Base-by-base conservation (phyloP, 2,113 vertebrate genomes). In the Equus quagga region DNA sequence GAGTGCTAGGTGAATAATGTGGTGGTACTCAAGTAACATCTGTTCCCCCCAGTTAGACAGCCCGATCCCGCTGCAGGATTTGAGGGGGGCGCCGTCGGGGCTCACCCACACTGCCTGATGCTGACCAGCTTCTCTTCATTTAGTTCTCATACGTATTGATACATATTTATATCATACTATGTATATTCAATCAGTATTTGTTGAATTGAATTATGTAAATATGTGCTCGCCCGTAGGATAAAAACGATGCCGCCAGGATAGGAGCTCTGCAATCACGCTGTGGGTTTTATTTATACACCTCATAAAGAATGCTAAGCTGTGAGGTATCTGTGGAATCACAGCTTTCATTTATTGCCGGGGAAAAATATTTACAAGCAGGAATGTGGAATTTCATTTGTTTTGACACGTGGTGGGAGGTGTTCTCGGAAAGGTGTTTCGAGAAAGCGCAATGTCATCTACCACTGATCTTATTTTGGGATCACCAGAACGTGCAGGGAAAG, bases 191-290 rank as follows among this genome's bases (percentile, higher is more conserved):
- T 89, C 91, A 79, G 80, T 83, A 58, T 94, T 96, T 75, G 54
- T 78, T 91, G 95, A 97, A 89, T 88, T 67, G 62, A 91, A 91
- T 97, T 93, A 96, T 89, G 88, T n/a, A 95, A 92, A 97, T 94
- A 49, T 90, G 46, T 19, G 54, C 76, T 97, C 17, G n/a, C 60
- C 31, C 46, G 1, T 75, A 36, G 83, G 28, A 56, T 90, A 72
- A 94, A 93, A 90, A 93, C 8, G 70, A 76, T n/a, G 8, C 87
- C 72, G 33, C 67, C 46, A 18, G 76, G 78, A 3, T 31, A 8
- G 46, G 49, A 58, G 51, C 36, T 56, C 72, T 84, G 36, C 51
- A 65, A 4, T 51, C 76, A 46, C 14, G 7, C 4, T 9, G 41
- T 5, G 14, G 56, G 41, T 80, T 87, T 90, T 80, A 76, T 64